These are phyloP conservation scores for Ceyx melanurus DNA, from an alignment of 2,113 vertebrate species.

Conservation along the genomic window DNA sequence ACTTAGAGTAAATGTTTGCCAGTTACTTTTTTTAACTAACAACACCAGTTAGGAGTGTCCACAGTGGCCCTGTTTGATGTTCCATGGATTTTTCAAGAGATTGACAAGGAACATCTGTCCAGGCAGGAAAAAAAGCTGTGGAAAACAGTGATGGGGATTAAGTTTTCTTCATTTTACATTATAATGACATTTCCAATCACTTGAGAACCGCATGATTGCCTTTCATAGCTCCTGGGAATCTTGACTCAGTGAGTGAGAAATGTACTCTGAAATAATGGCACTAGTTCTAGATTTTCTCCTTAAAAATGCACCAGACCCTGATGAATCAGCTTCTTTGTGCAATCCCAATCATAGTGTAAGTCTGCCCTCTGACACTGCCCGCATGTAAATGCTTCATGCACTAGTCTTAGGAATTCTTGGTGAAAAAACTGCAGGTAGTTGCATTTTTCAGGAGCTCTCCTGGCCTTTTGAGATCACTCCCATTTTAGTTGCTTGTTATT, in stretches of 20 bases:
- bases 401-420: not conserved
- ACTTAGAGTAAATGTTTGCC: not conserved
- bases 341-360: not conserved
- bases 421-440: not conserved
- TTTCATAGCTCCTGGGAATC: conserved; percentile 51
- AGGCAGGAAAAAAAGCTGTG: not conserved
- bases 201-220: conserved; percentile 20
- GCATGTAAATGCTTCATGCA: not conserved
- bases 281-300: conserved; percentile 32
- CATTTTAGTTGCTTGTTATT: not conserved
- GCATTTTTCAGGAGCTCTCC: not conserved
- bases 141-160: conserved; percentile 27
- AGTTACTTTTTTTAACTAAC: not conserved
- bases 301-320: not conserved
- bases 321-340: conserved; percentile 7
- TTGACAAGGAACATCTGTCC: conserved; percentile 42
- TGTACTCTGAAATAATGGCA: conserved; percentile 32
- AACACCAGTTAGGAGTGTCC: not conserved
- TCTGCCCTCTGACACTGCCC: conserved; percentile 2
- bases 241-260: conserved; percentile 52
- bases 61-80: not conserved
- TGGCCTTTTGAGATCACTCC: not conserved
- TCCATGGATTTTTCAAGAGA: conserved; percentile 20
- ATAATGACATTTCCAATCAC: conserved; percentile 49
- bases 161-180: conserved; percentile 55